Base-by-base conservation (phyloP, 2,797 vertebrate species). In the Gadopsis marmoratus region DNA sequence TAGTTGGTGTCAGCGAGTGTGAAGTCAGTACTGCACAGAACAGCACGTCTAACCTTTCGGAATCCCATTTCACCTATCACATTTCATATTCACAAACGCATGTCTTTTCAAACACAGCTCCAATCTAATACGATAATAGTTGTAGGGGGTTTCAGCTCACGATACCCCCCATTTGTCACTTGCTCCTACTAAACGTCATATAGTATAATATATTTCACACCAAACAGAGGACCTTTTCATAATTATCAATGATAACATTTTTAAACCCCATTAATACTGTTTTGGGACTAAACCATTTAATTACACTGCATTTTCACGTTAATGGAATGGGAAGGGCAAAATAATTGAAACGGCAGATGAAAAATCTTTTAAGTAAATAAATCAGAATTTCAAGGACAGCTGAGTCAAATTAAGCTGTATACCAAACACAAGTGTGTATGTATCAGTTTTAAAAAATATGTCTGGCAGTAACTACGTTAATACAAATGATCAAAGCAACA, bases 351-450 rank as follows among this genome's bases (percentile, higher is more conserved):
- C 51, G 37, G 2, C 2, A 21, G 53, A 59, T 74, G 31, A 81
- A 63, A 78, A 73, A 43, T 37, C 39, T 75, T 77, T 62, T 33
- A 82, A 65, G 47, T 53, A 51, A 64, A 78, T 60, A 48, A 67
- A 76, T 58, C 9, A 60, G 17, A 75, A 19, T 13, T 7, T 85
- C 71, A 71, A 71, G 53, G 37, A 53, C 29, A 33, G 78, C n/a
- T 1, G 39, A 72, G 48, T 71, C 29, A 74, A 5, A 81, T 21
- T 56, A 69, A 48, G 47, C 43, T 61, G 39, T 72, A 37, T 33
- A 56, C 31, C 53, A 74, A 54, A 71, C 31, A 37, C 16, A 37
- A n/a, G 26, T 19, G 48, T 2, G n/a, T 19, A 21, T 45, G 62
- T 68, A 37, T 71, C 55, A n/a, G n/a, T 43, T 72, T 51, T n/a